phyloP scores from a whole-genome alignment of 2,888 invertebrate species.

The Trichacis sp. region DNA sequence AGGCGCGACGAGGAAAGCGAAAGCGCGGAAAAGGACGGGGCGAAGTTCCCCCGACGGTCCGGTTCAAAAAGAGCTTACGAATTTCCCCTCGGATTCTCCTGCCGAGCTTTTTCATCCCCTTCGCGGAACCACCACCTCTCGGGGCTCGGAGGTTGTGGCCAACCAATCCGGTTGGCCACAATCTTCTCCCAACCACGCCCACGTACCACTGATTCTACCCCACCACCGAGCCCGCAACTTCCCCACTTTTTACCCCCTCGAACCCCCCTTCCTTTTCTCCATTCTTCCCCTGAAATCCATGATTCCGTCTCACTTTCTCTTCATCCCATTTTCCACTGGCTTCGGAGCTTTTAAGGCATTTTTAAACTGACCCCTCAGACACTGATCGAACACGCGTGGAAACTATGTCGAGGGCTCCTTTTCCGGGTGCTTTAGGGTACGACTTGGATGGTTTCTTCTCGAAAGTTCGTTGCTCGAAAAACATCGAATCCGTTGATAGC shows the following conservation, averaged over 20 bases:
- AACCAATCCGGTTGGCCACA: conserved; percentile 63
- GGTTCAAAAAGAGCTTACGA: conserved; percentile 63
- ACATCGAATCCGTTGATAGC: no score
- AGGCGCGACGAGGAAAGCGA: conserved; percentile 17
- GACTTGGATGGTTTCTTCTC: no score
- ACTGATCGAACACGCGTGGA: conserved; percentile 62
- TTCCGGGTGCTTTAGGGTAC: no score
- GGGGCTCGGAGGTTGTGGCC: conserved; percentile 57
- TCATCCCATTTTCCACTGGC: conserved; percentile 51
- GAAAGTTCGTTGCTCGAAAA: no score
- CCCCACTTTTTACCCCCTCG: conserved; percentile 49
- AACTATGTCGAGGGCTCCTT: conserved; percentile 38
- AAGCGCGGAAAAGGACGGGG: conserved; percentile 17
- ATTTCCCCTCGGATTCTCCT: conserved; percentile 56
- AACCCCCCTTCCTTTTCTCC: conserved; percentile 17
- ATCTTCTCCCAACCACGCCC: conserved; percentile 64
- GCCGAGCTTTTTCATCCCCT: conserved; percentile 52
- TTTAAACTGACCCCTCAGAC: conserved; percentile 64
- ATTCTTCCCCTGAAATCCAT: conserved; percentile 19
- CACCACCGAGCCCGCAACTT: conserved; percentile 42
- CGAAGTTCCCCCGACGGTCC: conserved; percentile 45
- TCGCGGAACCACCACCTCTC: conserved; percentile 41
- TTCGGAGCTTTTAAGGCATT: conserved; percentile 65
- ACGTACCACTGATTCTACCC: conserved; percentile 59
- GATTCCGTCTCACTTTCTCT: conserved; percentile 46